Percentiles rank a stretch among this genome's conserved stretches.
phyloP scores from a whole-genome alignment of 1,140 invertebrate genomes.

The Halictus rubicundus region DNA sequence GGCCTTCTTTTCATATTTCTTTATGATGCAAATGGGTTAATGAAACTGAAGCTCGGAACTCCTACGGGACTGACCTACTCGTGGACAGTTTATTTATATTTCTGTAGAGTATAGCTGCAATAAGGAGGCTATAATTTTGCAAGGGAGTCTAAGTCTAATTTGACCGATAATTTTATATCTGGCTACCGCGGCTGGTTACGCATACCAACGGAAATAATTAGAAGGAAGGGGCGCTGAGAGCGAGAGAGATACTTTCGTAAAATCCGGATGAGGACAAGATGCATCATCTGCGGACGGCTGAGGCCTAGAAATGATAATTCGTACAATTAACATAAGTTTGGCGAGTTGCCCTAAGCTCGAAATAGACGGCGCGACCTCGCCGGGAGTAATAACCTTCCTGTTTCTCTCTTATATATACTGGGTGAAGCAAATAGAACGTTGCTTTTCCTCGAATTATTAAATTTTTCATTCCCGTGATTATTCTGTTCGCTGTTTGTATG shows the following conservation, averaged over 20 bases:
- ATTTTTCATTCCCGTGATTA: background rate
- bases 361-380: constrained; percentile 73
- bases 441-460: background rate
- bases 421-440: constrained; percentile 17
- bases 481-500: too few species aligned
- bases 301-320: constrained; percentile 71
- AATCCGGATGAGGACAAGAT: constrained; percentile 20
- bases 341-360: constrained; percentile 73
- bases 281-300: constrained; percentile 2
- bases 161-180: background rate
- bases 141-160: background rate
- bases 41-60: too few species aligned
- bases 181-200: background rate
- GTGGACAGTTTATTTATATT: background rate
- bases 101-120: background rate
- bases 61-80: background rate
- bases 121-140: background rate
- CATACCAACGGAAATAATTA: background rate
- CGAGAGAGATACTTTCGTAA: background rate
- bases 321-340: constrained; percentile 78
- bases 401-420: constrained; percentile 56
- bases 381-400: constrained; percentile 77
- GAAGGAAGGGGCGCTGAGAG: background rate
- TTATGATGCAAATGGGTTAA: too few species aligned
- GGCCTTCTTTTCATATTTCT: too few species aligned